Percentiles rank a stretch among this genome's conserved stretches.
Conservation (phyloP, 2,888 invertebrate species). For the Tipula unca region DNA sequence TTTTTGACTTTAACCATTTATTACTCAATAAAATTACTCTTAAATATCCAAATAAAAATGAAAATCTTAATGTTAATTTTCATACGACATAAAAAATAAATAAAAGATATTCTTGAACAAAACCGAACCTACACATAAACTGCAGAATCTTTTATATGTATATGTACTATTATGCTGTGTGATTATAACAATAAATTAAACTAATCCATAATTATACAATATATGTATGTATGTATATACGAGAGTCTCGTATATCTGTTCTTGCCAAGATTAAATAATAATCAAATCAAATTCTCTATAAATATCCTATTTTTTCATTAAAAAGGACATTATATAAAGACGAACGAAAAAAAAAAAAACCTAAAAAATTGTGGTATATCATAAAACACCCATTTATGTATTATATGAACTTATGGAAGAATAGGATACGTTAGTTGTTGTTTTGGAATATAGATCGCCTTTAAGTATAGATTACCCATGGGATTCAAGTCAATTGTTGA, state of each 20-base stretch:
- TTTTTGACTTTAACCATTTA: not conserved
- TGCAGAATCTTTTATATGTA: not conserved
- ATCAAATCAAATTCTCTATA: conserved; percentile 14
- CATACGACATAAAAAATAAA: not conserved
- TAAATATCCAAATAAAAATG: not conserved
- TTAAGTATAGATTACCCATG: not conserved
- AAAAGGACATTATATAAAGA: not conserved
- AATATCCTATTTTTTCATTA: not conserved
- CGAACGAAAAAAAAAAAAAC: not conserved
- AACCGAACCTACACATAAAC: not conserved
- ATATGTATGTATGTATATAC: too few species aligned
- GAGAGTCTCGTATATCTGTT: not conserved
- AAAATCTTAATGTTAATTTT: not conserved
- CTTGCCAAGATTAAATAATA: conserved; percentile 4
- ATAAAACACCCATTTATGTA: not conserved
- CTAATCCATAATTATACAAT: not conserved
- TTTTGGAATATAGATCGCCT: not conserved
- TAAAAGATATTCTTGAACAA: not conserved
- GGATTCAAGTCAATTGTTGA: conserved; percentile 14
- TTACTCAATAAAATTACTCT: not conserved
- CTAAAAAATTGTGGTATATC: not conserved
- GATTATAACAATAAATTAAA: not conserved
- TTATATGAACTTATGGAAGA: not conserved
- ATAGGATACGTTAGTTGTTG: not conserved
- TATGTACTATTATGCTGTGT: not conserved